phyloP scores from a whole-genome alignment of 2,888 invertebrate species.

The Spodoptera littoralis region DNA sequence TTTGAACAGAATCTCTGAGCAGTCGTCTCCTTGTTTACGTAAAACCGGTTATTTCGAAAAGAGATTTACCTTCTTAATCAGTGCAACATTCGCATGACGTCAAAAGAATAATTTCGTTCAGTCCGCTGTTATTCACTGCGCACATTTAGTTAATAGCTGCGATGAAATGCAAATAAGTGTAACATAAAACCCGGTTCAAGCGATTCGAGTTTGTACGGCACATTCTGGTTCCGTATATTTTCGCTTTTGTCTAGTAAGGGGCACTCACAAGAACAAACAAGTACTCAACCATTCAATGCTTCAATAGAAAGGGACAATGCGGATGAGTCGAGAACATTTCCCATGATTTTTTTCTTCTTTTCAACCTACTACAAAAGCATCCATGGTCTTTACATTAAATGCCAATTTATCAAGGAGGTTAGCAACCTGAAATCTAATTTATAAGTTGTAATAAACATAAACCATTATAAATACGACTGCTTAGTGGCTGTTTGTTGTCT shows the following conservation, averaged over 20 bases:
- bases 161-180: conserved; percentile 43
- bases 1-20: conserved; percentile 16
- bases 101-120: conserved; percentile 41
- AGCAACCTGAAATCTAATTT: conserved; percentile 1
- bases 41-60: conserved; percentile 15
- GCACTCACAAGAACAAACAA: conserved; percentile 2
- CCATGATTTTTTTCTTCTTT: conserved; percentile 1
- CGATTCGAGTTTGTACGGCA: conserved; percentile 6
- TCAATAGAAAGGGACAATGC: conserved; percentile 3
- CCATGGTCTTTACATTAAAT: conserved; percentile 1
- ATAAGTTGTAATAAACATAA: conserved; percentile 2
- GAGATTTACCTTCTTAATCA: conserved; percentile 25
- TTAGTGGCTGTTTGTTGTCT: conserved; percentile 6
- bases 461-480: conserved; percentile 2
- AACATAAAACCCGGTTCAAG: conserved; percentile 24
- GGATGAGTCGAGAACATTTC: not conserved
- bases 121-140: conserved; percentile 32
- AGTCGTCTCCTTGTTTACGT: conserved; percentile 7
- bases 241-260: conserved; percentile 9
- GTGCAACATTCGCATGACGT: conserved; percentile 36
- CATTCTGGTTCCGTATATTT: conserved; percentile 16
- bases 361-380: not conserved
- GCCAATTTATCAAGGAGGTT: conserved; percentile 8
- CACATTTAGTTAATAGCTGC: conserved; percentile 36
- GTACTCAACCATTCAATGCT: not conserved